Evolutionary conservation across 1,140 invertebrate species (phyloP).

Genomic region (Whitmania pigra): DNA sequence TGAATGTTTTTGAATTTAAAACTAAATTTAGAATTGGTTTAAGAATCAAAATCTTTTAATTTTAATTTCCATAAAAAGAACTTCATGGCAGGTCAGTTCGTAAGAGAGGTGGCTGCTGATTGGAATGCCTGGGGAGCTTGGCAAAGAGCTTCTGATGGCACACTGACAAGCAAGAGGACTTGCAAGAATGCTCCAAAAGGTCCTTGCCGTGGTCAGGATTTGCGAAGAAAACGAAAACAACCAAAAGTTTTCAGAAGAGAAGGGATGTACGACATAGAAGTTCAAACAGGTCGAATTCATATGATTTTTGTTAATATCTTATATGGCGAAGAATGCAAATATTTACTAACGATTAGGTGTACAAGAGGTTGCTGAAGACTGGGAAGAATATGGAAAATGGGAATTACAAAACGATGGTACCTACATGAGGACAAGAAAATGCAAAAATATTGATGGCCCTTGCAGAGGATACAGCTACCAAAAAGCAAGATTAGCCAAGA

Average conservation of each 20-base stretch:
- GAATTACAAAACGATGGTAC: neutral
- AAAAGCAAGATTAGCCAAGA: no score
- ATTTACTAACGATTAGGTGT: no score
- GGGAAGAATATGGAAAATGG: conserved; percentile 1
- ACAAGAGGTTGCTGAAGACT: neutral
- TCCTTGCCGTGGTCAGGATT: neutral
- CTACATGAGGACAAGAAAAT: neutral
- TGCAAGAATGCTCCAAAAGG: conserved; percentile 6
- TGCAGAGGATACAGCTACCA: neutral
- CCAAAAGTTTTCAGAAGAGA: no score
- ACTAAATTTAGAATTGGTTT: no score
- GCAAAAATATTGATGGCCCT: neutral
- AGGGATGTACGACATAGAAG: no score
- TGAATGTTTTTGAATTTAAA: no score
- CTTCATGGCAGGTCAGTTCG: no score
- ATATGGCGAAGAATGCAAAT: no score
- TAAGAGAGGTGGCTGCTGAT: neutral
- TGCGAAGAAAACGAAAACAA: neutral
- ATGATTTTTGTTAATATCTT: no score
- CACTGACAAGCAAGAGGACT: neutral
- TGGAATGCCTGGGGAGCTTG: neutral
- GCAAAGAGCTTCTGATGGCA: neutral
- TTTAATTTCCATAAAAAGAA: no score
- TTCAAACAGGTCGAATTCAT: no score
- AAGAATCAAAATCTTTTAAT: no score